Percentiles rank a stretch among this genome's conserved stretches.
Evolutionary conservation across 2,888 invertebrate genomes (phyloP).

Genomic region (Drosophila maculinotata): DNA sequence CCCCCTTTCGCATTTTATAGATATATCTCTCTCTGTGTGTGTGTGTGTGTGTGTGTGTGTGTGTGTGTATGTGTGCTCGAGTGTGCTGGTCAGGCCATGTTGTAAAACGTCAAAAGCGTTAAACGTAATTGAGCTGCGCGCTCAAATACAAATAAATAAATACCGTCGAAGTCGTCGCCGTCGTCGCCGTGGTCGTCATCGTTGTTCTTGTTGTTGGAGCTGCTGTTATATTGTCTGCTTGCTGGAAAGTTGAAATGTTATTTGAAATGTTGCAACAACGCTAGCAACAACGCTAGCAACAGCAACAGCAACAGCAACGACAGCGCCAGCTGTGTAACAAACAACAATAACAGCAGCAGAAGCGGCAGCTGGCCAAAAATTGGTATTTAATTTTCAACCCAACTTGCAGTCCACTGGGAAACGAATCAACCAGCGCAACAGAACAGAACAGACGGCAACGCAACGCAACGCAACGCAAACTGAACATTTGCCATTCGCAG

Average conservation of each 20-base stretch:
- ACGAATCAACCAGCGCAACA: constrained; percentile 42
- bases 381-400: constrained; percentile 79
- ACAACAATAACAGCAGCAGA: constrained; percentile 26
- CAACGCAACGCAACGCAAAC: constrained; percentile 33
- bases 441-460: neutral
- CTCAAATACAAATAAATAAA: constrained; percentile 79
- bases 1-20: neutral
- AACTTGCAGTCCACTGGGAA: constrained; percentile 68
- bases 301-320: constrained; percentile 28
- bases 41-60: constrained; percentile 29
- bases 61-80: constrained; percentile 26
- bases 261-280: constrained; percentile 77
- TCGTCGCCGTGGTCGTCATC: constrained; percentile 1
- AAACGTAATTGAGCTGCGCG: constrained; percentile 80
- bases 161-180: constrained; percentile 56
- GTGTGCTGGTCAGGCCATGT: constrained; percentile 53
- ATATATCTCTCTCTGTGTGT: no score
- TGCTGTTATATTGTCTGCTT: constrained; percentile 61
- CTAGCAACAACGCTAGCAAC: constrained; percentile 25
- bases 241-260: constrained; percentile 76
- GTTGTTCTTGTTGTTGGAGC: constrained; percentile 7
- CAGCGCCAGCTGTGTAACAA: constrained; percentile 24
- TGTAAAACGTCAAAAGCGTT: constrained; percentile 81
- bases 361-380: constrained; percentile 62
- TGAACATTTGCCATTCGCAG: constrained; percentile 26